phyloP scores from a whole-genome alignment of 2,113 vertebrate genomes.

The Trogon surrucura region DNA sequence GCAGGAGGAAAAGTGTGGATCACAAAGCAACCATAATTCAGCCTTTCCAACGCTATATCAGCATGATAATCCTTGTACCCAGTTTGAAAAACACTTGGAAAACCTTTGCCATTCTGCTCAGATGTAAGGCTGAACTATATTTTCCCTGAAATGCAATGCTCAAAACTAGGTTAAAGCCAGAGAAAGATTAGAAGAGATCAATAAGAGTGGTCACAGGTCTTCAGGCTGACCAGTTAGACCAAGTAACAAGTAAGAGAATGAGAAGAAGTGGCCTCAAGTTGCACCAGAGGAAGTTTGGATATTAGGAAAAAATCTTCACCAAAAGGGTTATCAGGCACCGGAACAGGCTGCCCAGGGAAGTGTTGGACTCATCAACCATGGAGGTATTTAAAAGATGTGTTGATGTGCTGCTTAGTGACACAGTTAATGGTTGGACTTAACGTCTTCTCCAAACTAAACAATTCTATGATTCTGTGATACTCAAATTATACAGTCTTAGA shows the following conservation, averaged over 20 bases:
- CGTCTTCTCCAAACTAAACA: neutral
- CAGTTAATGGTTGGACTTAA: neutral
- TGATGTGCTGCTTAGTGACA: neutral
- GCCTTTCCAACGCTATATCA: neutral
- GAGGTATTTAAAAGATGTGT: neutral
- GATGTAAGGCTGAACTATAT: neutral
- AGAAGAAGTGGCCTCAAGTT: neutral
- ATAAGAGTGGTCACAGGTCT: neutral
- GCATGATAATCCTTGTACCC: neutral
- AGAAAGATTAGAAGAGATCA: neutral
- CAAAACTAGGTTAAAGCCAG: neutral
- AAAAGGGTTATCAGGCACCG: neutral
- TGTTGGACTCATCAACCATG: neutral
- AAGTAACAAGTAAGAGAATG: neutral
- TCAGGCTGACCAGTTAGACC: neutral
- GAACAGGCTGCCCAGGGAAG: neutral
- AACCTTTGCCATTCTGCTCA: neutral
- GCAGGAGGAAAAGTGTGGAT: neutral
- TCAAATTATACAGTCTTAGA: neutral
- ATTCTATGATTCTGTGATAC: neutral
- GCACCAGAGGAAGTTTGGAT: neutral
- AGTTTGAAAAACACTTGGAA: too few species aligned
- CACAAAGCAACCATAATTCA: neutral
- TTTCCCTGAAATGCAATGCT: neutral
- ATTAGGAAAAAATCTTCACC: neutral